Base-by-base conservation (phyloP, 2,888 invertebrate genomes). In the Meiosimyza decipiens region DNA sequence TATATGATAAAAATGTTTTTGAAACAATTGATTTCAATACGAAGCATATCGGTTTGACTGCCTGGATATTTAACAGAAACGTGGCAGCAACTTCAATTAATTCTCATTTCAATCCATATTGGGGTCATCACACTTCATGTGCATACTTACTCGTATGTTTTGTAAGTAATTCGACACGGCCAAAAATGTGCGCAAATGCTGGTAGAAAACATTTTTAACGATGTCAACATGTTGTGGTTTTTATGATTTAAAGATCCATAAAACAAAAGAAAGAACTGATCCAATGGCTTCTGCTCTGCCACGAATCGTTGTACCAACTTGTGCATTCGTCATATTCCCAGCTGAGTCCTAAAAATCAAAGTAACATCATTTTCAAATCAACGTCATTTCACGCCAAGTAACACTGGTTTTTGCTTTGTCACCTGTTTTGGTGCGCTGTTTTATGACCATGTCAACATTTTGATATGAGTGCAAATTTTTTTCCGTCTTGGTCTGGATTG, bases 401-500 rank as follows among this genome's bases (percentile, higher is more conserved):
- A 15, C 51, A 65, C 51, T 33, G 50, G 22, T 52, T 79, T 80
- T 76, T 80, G 79, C 77, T 74, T 77, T 80, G 83, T 83, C 79
- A 82, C 83, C 83, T 82, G 83, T 77, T 82, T 80, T 28, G 71
- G 60, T 62, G 72, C 68, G 69, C 71, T 68, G 76, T 82, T 83
- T 82, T 82, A 83, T 79, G 82, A 82, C 75, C 80, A 75, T 82
- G 82, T 82, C 81, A 80, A 80, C 79, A 79, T 79, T 79, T 81
- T 79, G 80, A 76, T 67, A 78, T 78, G 80, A 81, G 83, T 83
- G 82, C 82, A 80, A 6, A 76, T 82, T 81, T 79, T 28, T 75
- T 78, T 78, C 77, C 77, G 71, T 74, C 18, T 62, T 59, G 66
- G 28, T 51, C 22, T 65, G 22, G 40, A 9, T 68, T 12, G n/a